These are phyloP conservation scores for Dasypus novemcinctus DNA, from an alignment of 2,113 vertebrate genomes.

Conservation along the genomic window DNA sequence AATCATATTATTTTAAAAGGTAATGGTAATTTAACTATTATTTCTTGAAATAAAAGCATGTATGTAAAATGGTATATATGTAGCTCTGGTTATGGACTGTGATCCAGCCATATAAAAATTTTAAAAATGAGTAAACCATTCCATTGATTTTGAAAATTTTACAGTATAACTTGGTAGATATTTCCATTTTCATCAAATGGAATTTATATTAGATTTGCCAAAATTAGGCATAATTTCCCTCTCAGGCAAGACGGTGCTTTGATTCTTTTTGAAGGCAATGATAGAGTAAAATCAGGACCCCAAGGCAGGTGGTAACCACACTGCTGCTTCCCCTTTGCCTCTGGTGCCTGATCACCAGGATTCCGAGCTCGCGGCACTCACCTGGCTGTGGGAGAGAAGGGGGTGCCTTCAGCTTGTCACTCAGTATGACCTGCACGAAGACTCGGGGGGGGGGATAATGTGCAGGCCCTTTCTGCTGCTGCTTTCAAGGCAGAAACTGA, in stretches of 20 bases:
- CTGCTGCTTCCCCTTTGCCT: neutral
- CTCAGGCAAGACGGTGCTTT: neutral
- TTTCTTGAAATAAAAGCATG: neutral
- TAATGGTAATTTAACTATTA: slow-evolving; percentile 1
- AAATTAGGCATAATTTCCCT: neutral
- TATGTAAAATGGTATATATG: neutral
- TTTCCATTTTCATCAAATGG: neutral
- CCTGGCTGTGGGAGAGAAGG: neutral
- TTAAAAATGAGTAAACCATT: neutral
- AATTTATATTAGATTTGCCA: neutral
- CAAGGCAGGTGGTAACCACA: neutral
- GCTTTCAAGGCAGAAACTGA: neutral
- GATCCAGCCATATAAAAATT: neutral
- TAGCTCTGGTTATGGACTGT: neutral
- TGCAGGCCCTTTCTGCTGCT: neutral
- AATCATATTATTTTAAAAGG: slow-evolving; percentile 30
- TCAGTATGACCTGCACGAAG: neutral
- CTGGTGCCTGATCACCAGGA: neutral
- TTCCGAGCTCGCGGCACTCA: neutral
- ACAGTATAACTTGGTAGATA: neutral
- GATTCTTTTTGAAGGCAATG: neutral
- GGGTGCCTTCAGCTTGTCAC: neutral
- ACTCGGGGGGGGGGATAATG: neutral
- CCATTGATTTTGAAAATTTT: neutral
- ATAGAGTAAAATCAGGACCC: neutral